Evolutionary conservation across 1,140 invertebrate species (phyloP).

Genomic region (Ylistrum balloti): DNA sequence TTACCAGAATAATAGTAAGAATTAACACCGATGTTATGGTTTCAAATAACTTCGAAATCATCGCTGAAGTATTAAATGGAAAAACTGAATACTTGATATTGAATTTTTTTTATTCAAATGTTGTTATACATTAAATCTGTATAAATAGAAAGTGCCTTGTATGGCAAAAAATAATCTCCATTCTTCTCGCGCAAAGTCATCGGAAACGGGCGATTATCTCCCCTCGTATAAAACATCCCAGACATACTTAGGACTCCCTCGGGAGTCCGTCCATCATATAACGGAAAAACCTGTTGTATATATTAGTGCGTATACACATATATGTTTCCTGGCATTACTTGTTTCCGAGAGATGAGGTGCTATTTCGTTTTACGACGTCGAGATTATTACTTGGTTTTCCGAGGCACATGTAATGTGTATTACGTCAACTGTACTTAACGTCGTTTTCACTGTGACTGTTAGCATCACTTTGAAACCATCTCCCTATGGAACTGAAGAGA

Average conservation of each 20-base stretch:
- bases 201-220: conserved; percentile 8
- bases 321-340: neutral
- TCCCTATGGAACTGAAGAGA: neutral
- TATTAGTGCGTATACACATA: neutral
- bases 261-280: neutral
- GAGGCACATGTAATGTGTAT: neutral
- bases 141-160: neutral
- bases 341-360: neutral
- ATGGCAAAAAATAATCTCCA: neutral
- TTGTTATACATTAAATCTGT: neutral
- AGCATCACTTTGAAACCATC: neutral
- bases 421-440: neutral
- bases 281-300: neutral
- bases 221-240: conserved; percentile 3
- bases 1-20: too few species aligned
- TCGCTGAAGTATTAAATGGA: neutral
- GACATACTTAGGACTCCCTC: neutral
- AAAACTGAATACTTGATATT: neutral
- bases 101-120: too few species aligned
- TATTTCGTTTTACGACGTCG: neutral
- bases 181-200: too few species aligned
- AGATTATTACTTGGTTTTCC: neutral
- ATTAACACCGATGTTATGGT: too few species aligned
- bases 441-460: neutral
- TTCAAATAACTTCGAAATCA: too few species aligned